These are phyloP conservation scores for Drosophila nikananu DNA, from an alignment of 1,140 invertebrate genomes.

Conservation along the genomic window DNA sequence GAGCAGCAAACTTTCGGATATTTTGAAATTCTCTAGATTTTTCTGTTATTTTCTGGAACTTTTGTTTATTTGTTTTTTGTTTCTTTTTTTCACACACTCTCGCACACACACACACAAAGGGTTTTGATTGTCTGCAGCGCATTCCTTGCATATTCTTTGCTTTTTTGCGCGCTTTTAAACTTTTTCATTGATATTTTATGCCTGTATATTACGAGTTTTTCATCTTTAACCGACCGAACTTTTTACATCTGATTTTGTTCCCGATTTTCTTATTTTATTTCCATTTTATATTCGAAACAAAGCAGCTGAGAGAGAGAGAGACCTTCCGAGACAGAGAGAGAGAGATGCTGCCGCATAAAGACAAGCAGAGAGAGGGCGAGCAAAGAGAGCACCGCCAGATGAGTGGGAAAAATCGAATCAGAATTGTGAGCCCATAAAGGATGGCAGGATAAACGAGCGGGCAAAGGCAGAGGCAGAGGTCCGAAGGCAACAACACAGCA, in stretches of 20 bases:
- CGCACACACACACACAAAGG: conserved; percentile 32
- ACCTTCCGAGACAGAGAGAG: conserved; percentile 20
- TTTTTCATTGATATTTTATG: not conserved
- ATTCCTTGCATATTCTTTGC: conserved; percentile 36
- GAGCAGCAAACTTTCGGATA: not conserved
- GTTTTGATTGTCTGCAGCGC: conserved; percentile 37
- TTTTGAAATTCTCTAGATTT: not conserved
- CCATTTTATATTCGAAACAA: conserved; percentile 37
- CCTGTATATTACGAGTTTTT: not conserved
- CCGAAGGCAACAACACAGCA: conserved; percentile 55
- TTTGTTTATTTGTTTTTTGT: conserved; percentile 15
- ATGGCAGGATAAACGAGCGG: conserved; percentile 71
- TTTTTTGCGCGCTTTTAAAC: conserved; percentile 25
- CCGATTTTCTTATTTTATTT: conserved; percentile 38
- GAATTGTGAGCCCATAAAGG: conserved; percentile 69
- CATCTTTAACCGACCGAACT: conserved; percentile 16
- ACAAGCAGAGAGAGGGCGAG: conserved; percentile 7
- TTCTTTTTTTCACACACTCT: conserved; percentile 7
- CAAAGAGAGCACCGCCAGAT: conserved; percentile 29
- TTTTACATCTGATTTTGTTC: conserved; percentile 62
- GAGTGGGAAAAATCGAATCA: conserved; percentile 78
- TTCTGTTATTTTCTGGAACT: conserved; percentile 8
- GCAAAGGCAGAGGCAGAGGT: conserved; percentile 25
- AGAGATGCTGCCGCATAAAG: conserved; percentile 38
- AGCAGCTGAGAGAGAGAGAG: conserved; percentile 48